These are phyloP conservation scores for Eptatretus atami DNA, from an alignment of 2,797 vertebrate genomes.

Conservation along the genomic window DNA sequence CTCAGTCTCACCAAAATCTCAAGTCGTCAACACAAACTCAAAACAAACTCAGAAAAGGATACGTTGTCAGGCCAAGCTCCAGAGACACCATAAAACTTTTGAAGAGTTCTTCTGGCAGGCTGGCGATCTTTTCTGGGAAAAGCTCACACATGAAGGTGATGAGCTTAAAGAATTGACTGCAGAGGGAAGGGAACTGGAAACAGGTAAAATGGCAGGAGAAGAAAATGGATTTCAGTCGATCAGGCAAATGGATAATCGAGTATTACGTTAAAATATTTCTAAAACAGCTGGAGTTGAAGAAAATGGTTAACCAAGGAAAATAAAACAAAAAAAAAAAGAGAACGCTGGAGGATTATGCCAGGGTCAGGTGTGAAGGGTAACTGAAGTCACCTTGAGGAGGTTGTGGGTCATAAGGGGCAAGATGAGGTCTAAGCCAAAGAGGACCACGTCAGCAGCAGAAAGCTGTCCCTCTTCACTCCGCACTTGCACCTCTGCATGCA, in stretches of 20 bases:
- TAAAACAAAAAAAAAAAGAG: too few species aligned
- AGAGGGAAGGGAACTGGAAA: constrained; percentile 68
- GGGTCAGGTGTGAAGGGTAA: too few species aligned
- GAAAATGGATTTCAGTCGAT: constrained; percentile 8
- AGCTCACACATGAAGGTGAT: constrained; percentile 99
- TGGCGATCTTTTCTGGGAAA: constrained; percentile 96
- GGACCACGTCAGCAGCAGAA: constrained; percentile 78
- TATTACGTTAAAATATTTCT: neutral
- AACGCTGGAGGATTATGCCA: too few species aligned
- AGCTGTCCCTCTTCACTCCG: constrained; percentile 41
- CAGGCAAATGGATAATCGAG: neutral
- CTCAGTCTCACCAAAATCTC: too few species aligned
- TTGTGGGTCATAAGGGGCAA: constrained; percentile 95
- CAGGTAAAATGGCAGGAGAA: constrained; percentile 9
- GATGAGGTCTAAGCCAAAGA: constrained; percentile 83
- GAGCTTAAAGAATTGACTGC: constrained; percentile 98
- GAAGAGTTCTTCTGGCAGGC: constrained; percentile 86
- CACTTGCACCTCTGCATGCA: constrained; percentile 62
- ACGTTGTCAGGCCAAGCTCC: constrained; percentile 91
- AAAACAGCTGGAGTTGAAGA: too few species aligned
- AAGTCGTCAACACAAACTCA: too few species aligned
- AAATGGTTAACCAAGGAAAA: too few species aligned
- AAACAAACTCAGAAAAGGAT: constrained; percentile 26
- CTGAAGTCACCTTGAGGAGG: constrained; percentile 41
- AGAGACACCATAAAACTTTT: constrained; percentile 96